A percentile compares a stretch with the other conserved stretches of the same genome.
phyloP scores from a whole-genome alignment of 2,888 invertebrate species.

The Zele albiditarsus region DNA sequence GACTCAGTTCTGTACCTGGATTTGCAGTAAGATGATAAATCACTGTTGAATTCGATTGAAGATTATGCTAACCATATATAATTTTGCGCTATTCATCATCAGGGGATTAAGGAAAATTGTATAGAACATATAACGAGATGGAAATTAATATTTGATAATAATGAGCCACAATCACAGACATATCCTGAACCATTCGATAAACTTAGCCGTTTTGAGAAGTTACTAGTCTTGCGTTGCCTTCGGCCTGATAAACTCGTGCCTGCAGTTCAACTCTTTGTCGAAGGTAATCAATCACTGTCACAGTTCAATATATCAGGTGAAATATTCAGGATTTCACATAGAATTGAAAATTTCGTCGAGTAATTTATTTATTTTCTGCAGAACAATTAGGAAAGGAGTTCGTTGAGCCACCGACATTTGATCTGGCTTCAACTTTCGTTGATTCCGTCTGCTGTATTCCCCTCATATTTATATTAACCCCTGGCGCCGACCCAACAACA shows the following conservation, averaged over 20 bases:
- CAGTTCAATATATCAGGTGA: neutral
- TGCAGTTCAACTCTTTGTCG: slow-evolving; percentile 83
- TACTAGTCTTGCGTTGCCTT: slow-evolving; percentile 86
- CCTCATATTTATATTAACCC: slow-evolving; percentile 91
- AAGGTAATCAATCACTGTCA: slow-evolving; percentile 72
- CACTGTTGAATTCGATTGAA: slow-evolving; percentile 5
- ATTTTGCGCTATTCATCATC: slow-evolving; percentile 4
- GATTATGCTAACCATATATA: neutral
- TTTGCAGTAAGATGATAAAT: slow-evolving; percentile 66
- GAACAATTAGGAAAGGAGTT: slow-evolving; percentile 85
- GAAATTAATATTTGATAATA: slow-evolving; percentile 84
- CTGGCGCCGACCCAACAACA: slow-evolving; percentile 94
- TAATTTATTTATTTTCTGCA: slow-evolving; percentile 57
- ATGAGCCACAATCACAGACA: slow-evolving; percentile 82
- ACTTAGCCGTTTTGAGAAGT: slow-evolving; percentile 82
- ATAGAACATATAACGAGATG: slow-evolving; percentile 76
- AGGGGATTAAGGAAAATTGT: slow-evolving; percentile 82
- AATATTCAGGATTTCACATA: too few species aligned
- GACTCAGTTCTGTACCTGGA: slow-evolving; percentile 75
- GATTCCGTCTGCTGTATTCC: slow-evolving; percentile 92
- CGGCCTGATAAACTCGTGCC: slow-evolving; percentile 91
- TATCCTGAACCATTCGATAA: slow-evolving; percentile 85
- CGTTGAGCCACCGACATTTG: slow-evolving; percentile 93
- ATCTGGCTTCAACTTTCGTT: slow-evolving; percentile 85
- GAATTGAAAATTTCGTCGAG: too few species aligned